Conservation (phyloP, 2,113 vertebrate species). For the Pedetes capensis region DNA sequence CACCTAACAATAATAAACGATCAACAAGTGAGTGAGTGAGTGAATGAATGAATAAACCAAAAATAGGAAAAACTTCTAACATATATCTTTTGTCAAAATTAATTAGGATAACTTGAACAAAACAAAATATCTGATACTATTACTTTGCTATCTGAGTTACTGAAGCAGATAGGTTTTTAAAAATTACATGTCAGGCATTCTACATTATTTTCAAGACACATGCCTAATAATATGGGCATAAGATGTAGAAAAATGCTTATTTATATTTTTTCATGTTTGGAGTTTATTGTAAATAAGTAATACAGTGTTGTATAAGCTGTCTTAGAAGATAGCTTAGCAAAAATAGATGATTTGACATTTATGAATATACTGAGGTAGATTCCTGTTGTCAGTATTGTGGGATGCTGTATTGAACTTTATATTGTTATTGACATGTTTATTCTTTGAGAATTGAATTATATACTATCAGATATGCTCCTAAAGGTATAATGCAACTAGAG, state of each 20-base stretch:
- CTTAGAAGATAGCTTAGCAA: not conserved
- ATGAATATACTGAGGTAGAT: not conserved
- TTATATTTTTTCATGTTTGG: not conserved
- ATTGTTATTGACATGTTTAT: not conserved
- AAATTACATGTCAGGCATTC: not conserved
- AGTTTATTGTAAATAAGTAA: not conserved
- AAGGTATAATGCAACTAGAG: not conserved
- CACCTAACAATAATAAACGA: too few relatives aligned
- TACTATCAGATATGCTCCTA: not conserved
- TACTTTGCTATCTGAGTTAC: not conserved
- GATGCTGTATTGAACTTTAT: not conserved
- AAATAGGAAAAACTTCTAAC: not conserved
- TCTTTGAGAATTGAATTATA: not conserved
- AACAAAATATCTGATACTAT: not conserved
- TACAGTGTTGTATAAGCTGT: not conserved
- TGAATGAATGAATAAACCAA: not conserved
- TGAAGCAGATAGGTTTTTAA: not conserved
- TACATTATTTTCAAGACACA: not conserved
- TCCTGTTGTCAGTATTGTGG: not conserved
- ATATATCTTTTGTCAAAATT: not conserved
- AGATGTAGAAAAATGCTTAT: not conserved
- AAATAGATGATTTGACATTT: not conserved
- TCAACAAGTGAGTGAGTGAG: not conserved
- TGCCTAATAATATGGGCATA: not conserved
- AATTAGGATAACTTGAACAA: not conserved